Evolutionary conservation across 2,797 vertebrate genomes (phyloP).

Genomic region (Anabas testudineus): DNA sequence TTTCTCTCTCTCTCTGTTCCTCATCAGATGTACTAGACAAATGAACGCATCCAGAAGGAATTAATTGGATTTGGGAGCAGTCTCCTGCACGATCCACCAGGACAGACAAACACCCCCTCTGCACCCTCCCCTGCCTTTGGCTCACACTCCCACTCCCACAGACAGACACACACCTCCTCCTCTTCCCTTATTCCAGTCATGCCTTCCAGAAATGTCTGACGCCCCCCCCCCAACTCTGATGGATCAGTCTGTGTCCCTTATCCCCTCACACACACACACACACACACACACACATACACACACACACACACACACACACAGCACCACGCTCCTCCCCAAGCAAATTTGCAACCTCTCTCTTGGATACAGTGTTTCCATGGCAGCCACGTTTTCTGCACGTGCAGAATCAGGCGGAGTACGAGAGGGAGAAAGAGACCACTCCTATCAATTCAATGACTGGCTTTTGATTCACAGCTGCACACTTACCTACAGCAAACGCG

Average conservation of each 20-base stretch:
- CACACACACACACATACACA: conserved; percentile 40
- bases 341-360: conserved; percentile 72
- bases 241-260: conserved; percentile 74
- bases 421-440: conserved; percentile 68
- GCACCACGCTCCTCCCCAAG: conserved; percentile 55
- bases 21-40: conserved; percentile 77
- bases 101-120: conserved; percentile 72
- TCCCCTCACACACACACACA: conserved; percentile 52
- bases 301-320: conserved; percentile 43
- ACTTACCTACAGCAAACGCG: conserved; percentile 57
- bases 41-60: conserved; percentile 85
- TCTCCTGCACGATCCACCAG: conserved; percentile 79
- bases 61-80: conserved; percentile 86
- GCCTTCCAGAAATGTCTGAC: conserved; percentile 81
- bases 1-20: conserved; percentile 35
- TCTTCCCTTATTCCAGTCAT: conserved; percentile 81
- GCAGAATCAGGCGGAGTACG: conserved; percentile 64
- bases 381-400: conserved; percentile 83
- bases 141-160: conserved; percentile 47
- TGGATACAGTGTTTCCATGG: conserved; percentile 84
- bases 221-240: conserved; percentile 48
- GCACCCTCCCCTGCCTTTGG: conserved; percentile 37
- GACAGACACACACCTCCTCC: conserved; percentile 48
- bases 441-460: conserved; percentile 65
- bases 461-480: conserved; percentile 71